Base-by-base conservation (phyloP, 2,113 vertebrate species). In the Crotalus viridis region DNA sequence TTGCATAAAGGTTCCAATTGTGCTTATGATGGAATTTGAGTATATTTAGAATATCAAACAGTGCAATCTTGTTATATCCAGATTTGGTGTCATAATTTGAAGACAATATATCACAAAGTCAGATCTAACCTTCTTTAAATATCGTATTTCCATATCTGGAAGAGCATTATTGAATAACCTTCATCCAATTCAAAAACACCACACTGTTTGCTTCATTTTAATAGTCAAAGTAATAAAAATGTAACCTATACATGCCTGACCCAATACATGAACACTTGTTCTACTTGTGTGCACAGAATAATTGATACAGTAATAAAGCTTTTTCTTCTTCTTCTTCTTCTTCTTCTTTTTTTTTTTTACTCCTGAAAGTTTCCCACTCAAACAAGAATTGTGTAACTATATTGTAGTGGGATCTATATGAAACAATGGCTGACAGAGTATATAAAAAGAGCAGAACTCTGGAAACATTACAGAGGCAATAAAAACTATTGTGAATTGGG, bases 401-500 rank as follows among this genome's bases (percentile, higher is more conserved):
- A 69, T 91, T 46, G 93, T 5, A 93, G n/a, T 1, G 24, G 95
- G n/a, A 57, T 91, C 91, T 91, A 89, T 92, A 91, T 94, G 96
- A 94, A 87, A 89, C 88, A 93, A 89, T 92, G 92, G 92, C 91
- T 94, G 85, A 91, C 91, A 91, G 39, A 91, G 33, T 94, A 89
- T 92, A 94, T 94, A 57, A 94, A 93, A 95, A 93, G 46, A 46
- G 93, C 5, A 95, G 87, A 39, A 85, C 13, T 10, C 0, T 94
- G 74, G 19, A 51, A 95, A 64, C 59, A 52, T 89, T 94, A 92
- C 81, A 93, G 93, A 96, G 48, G 51, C 46, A 91, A 92, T 22
- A 51, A 95, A 95, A 95, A 55, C 1, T 43, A 85, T 21, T 21
- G 87, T n/a, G 88, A 89, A 55, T 95, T 95, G 90, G 74, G 93